Conservation (phyloP, 2,888 invertebrate genomes). For the Trichacis sp. region DNA sequence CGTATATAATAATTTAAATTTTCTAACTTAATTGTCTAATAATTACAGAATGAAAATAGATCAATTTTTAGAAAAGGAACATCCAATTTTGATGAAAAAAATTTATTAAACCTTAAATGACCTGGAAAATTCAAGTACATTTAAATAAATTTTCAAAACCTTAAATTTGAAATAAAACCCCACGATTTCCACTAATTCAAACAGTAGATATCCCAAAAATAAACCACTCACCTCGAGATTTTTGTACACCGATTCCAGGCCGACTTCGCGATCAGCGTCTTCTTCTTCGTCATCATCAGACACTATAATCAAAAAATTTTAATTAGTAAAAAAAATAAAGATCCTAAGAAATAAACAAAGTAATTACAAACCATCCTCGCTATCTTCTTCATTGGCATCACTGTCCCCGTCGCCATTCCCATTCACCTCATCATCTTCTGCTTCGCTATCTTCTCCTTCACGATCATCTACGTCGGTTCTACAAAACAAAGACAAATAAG, state of each 20-base stretch:
- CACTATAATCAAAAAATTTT: constrained; percentile 59
- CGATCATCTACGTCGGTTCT: constrained; percentile 83
- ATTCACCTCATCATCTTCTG: constrained; percentile 82
- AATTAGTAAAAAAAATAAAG: neutral
- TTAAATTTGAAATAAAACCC: too few relatives aligned
- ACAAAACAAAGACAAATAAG: constrained; percentile 5
- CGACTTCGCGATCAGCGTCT: constrained; percentile 76
- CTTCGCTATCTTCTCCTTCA: constrained; percentile 85
- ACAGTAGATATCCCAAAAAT: neutral
- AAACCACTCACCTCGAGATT: constrained; percentile 73
- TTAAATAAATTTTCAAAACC: too few relatives aligned
- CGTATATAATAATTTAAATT: too few relatives aligned
- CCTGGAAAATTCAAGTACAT: too few relatives aligned
- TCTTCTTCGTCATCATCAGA: constrained; percentile 76
- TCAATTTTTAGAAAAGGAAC: too few relatives aligned
- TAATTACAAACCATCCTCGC: constrained; percentile 67
- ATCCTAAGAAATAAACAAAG: too few relatives aligned
- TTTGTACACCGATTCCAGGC: constrained; percentile 79
- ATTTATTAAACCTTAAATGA: too few relatives aligned
- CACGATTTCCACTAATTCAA: neutral
- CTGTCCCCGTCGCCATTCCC: constrained; percentile 82
- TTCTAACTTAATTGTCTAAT: too few relatives aligned
- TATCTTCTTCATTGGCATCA: constrained; percentile 71
- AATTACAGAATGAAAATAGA: too few relatives aligned
- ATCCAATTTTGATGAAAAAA: too few relatives aligned